Evolutionary conservation across 2,113 vertebrate species (phyloP), one percentile per base, ranked within the genome.

Genomic region (Pionites leucogaster): DNA sequence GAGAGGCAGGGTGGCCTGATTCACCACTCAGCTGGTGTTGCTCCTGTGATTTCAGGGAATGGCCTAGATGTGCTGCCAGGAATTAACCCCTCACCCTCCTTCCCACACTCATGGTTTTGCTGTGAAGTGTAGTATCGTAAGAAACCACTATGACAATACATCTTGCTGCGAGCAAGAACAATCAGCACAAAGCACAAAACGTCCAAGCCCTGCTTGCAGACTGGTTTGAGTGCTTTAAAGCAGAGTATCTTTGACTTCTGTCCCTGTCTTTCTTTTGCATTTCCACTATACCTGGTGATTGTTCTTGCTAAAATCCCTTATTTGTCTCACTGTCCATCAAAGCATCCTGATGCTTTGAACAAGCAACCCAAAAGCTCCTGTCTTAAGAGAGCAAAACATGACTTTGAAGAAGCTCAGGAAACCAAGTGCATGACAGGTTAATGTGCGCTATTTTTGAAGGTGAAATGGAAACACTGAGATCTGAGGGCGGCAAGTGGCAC

Each of bases 41-140:
- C 88, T 83, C 71, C 88, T 80, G 41, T 65, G 71, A 90, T 93
- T 95, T 96, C 79, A 90, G 71, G 75, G 75, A 86, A 88, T 68
- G 68, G 88, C 88, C 92, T 90, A 88, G 86, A 96, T 90, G 90
- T 44, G 63, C 88, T 63, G 78, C 71, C 68, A 72, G 49, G 71
- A 88, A 72, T 96, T 94, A 96, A 92, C 82, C 80, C 88, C 60
- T 82, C 0, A 0, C 28, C 60, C 55, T 78, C 55, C 72, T 63
- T 78, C 60, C 50, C 1, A 14, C 50, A 28, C 49, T n/a, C 33
- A 70, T 13, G 2, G 5, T 64, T 92, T 37, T 65, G 18, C 22
- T 33, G 39, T 29, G n/a, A 93, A 71, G 49, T 7, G 42, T 28
- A 77, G 7, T 41, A 39, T 28, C 0, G 7, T 57, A 62, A 82